A percentile compares a stretch with the other conserved stretches of the same genome.
phyloP scores from a whole-genome alignment of 64 coral and sea anemone genomes.

The Pocillopora damicornis region DNA sequence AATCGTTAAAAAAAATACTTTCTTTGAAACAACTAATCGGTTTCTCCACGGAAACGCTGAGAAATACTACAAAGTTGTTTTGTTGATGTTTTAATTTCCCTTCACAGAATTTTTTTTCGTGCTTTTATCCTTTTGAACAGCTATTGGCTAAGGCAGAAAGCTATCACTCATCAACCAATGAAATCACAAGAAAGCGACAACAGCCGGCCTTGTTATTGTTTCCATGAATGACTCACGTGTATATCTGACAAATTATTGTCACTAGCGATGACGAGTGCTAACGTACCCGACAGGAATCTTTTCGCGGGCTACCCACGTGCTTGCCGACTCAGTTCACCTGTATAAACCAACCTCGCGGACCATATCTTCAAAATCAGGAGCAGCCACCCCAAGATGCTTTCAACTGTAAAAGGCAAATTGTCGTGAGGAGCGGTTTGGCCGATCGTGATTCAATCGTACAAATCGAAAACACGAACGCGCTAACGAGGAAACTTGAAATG shows the following conservation, averaged over 20 bases:
- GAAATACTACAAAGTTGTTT: not conserved
- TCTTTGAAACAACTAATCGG: not conserved
- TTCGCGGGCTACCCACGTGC: slow-evolving; percentile 34
- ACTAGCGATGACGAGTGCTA: not conserved
- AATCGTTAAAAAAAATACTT: not conserved
- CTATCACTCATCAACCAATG: slow-evolving; percentile 12
- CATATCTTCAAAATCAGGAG: slow-evolving; percentile 31
- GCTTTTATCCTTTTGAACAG: not conserved
- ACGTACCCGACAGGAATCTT: not conserved
- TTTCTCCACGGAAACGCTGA: not conserved
- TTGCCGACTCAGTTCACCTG: slow-evolving; percentile 26
- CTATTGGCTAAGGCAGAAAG: slow-evolving; percentile 4
- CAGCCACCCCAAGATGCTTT: not conserved
- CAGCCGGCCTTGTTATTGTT: not conserved
- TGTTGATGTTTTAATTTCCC: slow-evolving; percentile 14
- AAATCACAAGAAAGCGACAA: not conserved
- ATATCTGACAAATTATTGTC: slow-evolving; percentile 11
- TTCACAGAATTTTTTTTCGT: not conserved
- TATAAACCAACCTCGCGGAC: slow-evolving; percentile 32
- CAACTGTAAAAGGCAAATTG: not conserved
- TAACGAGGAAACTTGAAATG: not conserved
- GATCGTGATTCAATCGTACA: not conserved
- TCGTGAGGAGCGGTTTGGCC: not conserved
- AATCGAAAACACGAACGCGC: not conserved
- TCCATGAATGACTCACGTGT: slow-evolving; percentile 12